Evolutionary conservation across 23 tunicate genomes (phyloP).

Genomic region (Pegea sp.): DNA sequence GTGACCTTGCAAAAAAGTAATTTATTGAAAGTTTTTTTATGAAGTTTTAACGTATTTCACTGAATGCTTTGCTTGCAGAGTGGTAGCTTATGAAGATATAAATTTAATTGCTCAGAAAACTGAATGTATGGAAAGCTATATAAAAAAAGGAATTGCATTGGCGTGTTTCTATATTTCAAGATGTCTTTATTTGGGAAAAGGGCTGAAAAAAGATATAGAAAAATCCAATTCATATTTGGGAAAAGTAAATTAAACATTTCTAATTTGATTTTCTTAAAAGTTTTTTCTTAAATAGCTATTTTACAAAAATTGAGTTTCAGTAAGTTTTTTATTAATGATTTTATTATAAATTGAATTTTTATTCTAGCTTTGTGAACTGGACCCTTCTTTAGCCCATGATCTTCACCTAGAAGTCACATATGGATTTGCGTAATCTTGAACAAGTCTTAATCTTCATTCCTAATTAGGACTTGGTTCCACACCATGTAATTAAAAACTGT

Average conservation of each 20-base stretch:
- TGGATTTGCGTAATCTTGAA: constrained; percentile 26
- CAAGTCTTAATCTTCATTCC: too few relatives aligned
- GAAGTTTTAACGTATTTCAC: background rate
- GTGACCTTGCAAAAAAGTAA: constrained; percentile 78
- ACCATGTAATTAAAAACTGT: too few relatives aligned
- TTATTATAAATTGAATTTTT: background rate
- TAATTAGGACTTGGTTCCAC: too few relatives aligned
- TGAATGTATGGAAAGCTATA: constrained; percentile 36
- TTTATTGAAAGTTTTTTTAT: background rate
- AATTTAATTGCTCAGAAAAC: constrained; percentile 53
- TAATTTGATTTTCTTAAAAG: background rate
- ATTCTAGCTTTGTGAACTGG: constrained; percentile 62
- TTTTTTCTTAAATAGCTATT: background rate
- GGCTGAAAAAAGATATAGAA: constrained; percentile 54
- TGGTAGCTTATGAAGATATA: constrained; percentile 46
- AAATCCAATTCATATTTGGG: constrained; percentile 59
- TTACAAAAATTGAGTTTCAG: background rate
- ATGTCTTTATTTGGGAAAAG: constrained; percentile 60
- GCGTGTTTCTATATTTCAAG: constrained; percentile 75
- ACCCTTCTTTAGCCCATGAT: constrained; percentile 51
- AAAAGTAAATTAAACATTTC: constrained; percentile 9
- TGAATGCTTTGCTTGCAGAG: constrained; percentile 10
- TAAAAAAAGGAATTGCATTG: constrained; percentile 64
- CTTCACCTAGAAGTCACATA: constrained; percentile 52
- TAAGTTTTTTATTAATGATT: background rate